Evolutionary conservation across 2,888 invertebrate genomes (phyloP).

Genomic region (Coenonympha arcania): DNA sequence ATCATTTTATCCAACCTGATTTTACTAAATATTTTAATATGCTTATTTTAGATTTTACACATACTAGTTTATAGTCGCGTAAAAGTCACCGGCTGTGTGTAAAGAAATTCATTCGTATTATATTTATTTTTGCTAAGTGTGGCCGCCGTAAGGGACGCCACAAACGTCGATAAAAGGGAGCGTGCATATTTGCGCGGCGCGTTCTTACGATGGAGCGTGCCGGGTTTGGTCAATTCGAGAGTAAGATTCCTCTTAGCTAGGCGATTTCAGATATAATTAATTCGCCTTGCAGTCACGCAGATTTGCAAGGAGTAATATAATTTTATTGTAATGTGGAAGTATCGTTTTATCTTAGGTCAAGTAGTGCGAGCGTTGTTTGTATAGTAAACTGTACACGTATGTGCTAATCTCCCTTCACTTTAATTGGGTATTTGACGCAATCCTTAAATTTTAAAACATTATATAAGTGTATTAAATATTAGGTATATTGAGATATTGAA

Average conservation of each 20-base stretch:
- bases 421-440: constrained; percentile 11
- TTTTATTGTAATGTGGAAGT: constrained; percentile 31
- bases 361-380: constrained; percentile 29
- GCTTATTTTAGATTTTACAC: too few species aligned
- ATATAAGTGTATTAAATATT: background rate
- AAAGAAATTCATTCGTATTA: too few species aligned
- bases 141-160: too few species aligned
- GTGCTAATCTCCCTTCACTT: constrained; percentile 1
- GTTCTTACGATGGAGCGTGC: too few species aligned
- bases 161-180: too few species aligned
- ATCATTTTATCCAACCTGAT: too few species aligned
- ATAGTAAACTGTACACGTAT: constrained; percentile 14
- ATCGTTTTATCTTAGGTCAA: constrained; percentile 44
- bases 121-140: too few species aligned
- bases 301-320: constrained; percentile 7
- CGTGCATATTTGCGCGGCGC: too few species aligned
- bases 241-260: constrained; percentile 18
- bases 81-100: too few species aligned
- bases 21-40: too few species aligned
- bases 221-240: constrained; percentile 26
- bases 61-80: too few species aligned
- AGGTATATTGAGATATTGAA: background rate
- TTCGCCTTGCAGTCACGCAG: constrained; percentile 14
- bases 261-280: constrained; percentile 15
- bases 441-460: constrained; percentile 7